Conservation (phyloP, 2,888 invertebrate species). For the Ditula angustiorana region DNA sequence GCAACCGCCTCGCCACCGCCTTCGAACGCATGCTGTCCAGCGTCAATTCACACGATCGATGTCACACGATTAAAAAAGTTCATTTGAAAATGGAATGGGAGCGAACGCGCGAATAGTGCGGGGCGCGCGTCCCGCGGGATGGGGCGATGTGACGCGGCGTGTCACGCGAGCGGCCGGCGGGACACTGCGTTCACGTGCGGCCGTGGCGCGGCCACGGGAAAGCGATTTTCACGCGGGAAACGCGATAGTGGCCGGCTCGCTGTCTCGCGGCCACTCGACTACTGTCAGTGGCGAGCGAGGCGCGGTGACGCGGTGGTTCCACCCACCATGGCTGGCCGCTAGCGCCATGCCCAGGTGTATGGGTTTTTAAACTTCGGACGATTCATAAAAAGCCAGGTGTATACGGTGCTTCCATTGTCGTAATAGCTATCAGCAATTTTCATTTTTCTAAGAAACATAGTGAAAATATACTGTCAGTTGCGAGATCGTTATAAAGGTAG, state of each 20-base stretch:
- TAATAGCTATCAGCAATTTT: too few species aligned
- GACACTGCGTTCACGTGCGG: slow-evolving; percentile 82
- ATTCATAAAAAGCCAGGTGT: neutral
- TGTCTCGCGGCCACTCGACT: slow-evolving; percentile 73
- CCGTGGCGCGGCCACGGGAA: slow-evolving; percentile 74
- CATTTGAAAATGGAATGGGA: slow-evolving; percentile 60
- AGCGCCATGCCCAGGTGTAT: slow-evolving; percentile 10
- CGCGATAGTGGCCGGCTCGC: slow-evolving; percentile 78
- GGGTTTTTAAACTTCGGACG: neutral
- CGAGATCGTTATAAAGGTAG: too few species aligned
- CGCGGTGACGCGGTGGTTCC: slow-evolving; percentile 6
- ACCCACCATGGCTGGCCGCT: slow-evolving; percentile 5
- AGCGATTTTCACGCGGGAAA: slow-evolving; percentile 84
- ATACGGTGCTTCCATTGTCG: too few species aligned
- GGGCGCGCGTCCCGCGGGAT: slow-evolving; percentile 64
- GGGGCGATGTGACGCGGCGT: slow-evolving; percentile 75
- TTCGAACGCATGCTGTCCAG: slow-evolving; percentile 88
- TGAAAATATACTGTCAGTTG: too few species aligned
- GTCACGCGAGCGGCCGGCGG: slow-evolving; percentile 83
- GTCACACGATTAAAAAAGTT: slow-evolving; percentile 63
- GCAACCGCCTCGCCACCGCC: slow-evolving; percentile 89
- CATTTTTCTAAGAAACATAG: too few species aligned
- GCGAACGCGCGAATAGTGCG: slow-evolving; percentile 66
- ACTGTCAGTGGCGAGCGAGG: slow-evolving; percentile 62
- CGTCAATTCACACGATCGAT: slow-evolving; percentile 72